Evolutionary conservation across 2,888 invertebrate species (phyloP), one percentile per base, ranked within the genome.

Genomic region (Polylopha cassiicola): DNA sequence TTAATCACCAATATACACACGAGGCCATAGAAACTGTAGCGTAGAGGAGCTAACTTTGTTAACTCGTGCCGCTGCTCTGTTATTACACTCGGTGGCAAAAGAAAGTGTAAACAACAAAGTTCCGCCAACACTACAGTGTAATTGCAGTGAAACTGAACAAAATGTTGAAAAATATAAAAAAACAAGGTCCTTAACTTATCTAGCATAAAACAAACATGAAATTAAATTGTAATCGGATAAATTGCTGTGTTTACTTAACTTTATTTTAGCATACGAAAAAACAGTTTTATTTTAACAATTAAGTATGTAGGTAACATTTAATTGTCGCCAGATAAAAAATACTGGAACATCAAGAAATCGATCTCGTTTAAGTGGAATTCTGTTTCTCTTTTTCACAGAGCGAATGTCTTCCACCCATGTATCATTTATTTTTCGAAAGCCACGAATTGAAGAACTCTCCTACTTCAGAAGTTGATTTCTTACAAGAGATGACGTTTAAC

Each of bases 71-170:
- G 44, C n/a, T 24, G 17, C 47, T 43, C 49, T 48, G 46, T 49
- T 45, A 51, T 53, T 55, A 56, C 53, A 47, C 44, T 33, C 47
- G 49, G 46, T 41, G 47, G 55, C 49, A 64, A 66, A 66, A 61
- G 58, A 61, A 63, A 60, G 43, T 48, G 51, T 49, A 55, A 64
- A 63, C 58, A 51, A 58, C 53, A 50, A 57, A 54, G 50, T 62
- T 51, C 43, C 44, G 37, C 47, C 47, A 43, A 54, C 61, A 57
- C 61, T 62, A 58, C 61, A 55, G 50, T 53, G 65, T 66, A 66
- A 67, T 67, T 67, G 63, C 55, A 60, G 47, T 55, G 53, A 58
- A 55, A 66, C 55, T 66, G 62, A 65, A 65, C 61, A 62, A 65
- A 66, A 65, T 58, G 58, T 52, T 56, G 58, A 62, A 65, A 60